Base-by-base conservation (phyloP, 2,888 invertebrate genomes). In the Gibbula magus region DNA sequence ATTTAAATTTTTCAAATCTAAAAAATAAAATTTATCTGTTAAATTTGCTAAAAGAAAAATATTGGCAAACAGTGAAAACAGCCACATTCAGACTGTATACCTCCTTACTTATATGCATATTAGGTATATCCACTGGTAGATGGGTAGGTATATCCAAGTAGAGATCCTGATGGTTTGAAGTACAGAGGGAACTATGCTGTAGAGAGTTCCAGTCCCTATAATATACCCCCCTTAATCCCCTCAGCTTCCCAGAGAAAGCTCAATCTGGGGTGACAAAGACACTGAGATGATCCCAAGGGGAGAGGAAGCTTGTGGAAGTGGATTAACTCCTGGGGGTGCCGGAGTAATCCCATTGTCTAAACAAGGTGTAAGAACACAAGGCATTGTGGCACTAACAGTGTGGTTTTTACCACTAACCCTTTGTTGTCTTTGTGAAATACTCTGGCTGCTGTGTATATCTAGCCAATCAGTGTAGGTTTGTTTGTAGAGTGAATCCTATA, bases 401-500 rank as follows among this genome's bases (percentile, higher is more conserved):
- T 61, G 29, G 29, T 61, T 61, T 61, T 61, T 61, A 61, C 61
- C 61, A 61, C 61, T 25, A 25, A 16, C 3, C 16, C 61, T 61
- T 61, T 25, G 25, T 61, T 61, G 61, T 61, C 13, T 61, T 61
- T 61, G 61, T 18, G 25, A 29, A 29, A 1, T 29, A 25, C 29
- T 29, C 16, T 13, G 13, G 61, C 13, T 61, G 16, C 61, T 18
- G 13, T 25, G 29, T 29, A 61, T 29, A 29, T 56, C 25, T 22
- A 22, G 56, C 25, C 56, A 18, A 61, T 13, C 25, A 29, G 29
- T 61, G 61, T 61, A 25, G 61, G 61, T 61, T 61, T 61, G 29
- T 61, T 61, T 61, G 61, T 29, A 29, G 61, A 61, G 22, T 61
- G 61, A 61, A 61, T 61, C 61, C 61, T 29, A 61, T 61, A 61